Evolutionary conservation across 2,113 vertebrate species (phyloP), one percentile per base, ranked within the genome.

Genomic region (Nanorana parkeri): DNA sequence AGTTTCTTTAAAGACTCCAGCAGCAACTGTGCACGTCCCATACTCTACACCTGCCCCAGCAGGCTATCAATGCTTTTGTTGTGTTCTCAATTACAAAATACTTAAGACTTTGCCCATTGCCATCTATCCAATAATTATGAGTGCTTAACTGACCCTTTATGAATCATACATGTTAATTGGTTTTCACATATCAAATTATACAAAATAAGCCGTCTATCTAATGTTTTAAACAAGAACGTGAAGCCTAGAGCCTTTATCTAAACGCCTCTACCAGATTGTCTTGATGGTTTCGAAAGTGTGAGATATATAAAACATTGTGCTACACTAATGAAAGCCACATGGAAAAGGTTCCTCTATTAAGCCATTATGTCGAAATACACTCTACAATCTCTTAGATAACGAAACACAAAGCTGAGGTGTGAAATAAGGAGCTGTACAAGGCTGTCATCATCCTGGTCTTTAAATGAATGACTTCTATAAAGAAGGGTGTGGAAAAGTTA

Each of bases 281-380:
- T 66, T 85, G 91, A 92, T 89, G 91, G 88, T 61, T 86, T 89
- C 87, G 86, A 89, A 94, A 80, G 94, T 92, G 93, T 91, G 89
- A 92, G 83, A 83, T 92, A 93, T 89, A 94, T 92, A 93, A 93
- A 91, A 90, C 93, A 89, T 90, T 84, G 71, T 77, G 64, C 58
- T 79, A 83, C 17, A 76, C 73, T 91, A 89, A 61, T 86, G 28
- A 23, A 85, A 85, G 85, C 87, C 84, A 84, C 87, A 85, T 85
- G 86, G 86, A 85, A 90, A 87, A 88, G 86, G 87, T 87, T 78
- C 91, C 85, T 88, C 91, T 90, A 88, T 88, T 89, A 88, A 81
- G 85, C 77, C 88, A 87, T 90, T 85, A 88, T 88, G 85, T 90
- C 87, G 87, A 89, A 92, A 89, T 90, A 87, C 17, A 1, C 52